Evolutionary conservation across 2,113 vertebrate species (phyloP), one percentile per base, ranked within the genome.

Genomic region (Hemiscyllium ocellatum): DNA sequence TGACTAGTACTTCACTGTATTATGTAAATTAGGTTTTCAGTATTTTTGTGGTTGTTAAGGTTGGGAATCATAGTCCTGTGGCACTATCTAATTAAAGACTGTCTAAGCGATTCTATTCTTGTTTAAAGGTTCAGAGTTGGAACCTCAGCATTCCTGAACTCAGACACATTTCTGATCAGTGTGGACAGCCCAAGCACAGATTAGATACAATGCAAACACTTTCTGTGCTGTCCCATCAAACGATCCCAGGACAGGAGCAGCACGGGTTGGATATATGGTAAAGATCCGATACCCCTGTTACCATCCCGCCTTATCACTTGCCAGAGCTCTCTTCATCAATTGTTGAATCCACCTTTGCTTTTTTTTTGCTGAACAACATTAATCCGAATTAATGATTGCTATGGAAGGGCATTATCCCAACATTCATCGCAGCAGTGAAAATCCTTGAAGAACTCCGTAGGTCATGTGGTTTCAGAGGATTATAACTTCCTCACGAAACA

Each of bases 1-100:
- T 87, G 10, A 50, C 42, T 87, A 52, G 24, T 65, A 37, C 61
- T 66, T 93, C 61, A 66, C n/a, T 93, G 50, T 89, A 66, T 93
- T 93, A 37, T 66, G 89, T 68, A 93, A 93, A 68, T 93, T 93
- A 93, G 65, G 66, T 93, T 68, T 89, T 93, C 17, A 68, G 3
- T 83, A 83, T 83, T 83, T 66, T 93, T 66, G n/a, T 37, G 6
- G 13, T 65, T 76, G 5, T 78, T 91, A 91, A 65, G 86, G n/a
- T 65, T 56, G 89, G 61, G 61, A 17, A 83, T 83, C 37, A 83
- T 5, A 6, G 19, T 83, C 80, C 80, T 83, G 80, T 17, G n/a
- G 61, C 33, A n/a, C 66, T 66, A 93, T 93, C 61, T 61, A 42
- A 15, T 91, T 91, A n/a, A n/a, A 68, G 33, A 65, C 33, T 37